Evolutionary conservation across 2,113 vertebrate species (phyloP), one percentile per base, ranked within the genome.

Genomic region (Nymphicus hollandicus): DNA sequence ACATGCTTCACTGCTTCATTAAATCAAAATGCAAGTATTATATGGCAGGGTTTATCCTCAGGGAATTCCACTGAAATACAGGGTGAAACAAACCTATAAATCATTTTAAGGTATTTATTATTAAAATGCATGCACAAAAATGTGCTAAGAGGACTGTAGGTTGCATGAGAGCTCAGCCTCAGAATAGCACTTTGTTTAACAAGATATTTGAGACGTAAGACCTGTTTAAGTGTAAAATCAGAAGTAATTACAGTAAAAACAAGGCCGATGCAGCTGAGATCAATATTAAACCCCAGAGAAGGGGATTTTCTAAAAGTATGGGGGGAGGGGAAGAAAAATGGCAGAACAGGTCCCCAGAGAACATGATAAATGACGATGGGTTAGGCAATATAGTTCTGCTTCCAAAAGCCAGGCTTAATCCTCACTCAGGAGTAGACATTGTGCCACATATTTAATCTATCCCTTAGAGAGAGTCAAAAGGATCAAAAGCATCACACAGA

Each of bases 401-500:
- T 96, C 96, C 94, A 95, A 92, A 95, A 95, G 86, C 80, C 71
- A 81, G 52, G 63, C 47, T 81, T 96, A 91, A 86, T 96, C 93
- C 90, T 95, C 89, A 81, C 88, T 92, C 69, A 87, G 89, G 91
- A 91, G 84, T 82, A 95, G 91, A 95, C 78, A 74, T 74, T 89
- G 90, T 95, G 90, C 94, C 89, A 95, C 71, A 22, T 89, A 96
- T 95, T 92, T 96, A 96, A 96, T 91, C 91, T 92, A 70, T 96
- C 70, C 94, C 93, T 97, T 77, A 93, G 91, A 93, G 96, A 92
- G 43, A 86, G 89, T 82, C 82, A 70, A 88, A 96, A 87, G 94
- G 94, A 96, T 96, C 96, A 96, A 95, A 96, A 96, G 81, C 88
- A 94, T 94, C 88, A 95, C 81, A 95, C 69, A 82, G 90, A 92